Percentiles rank a stretch among this genome's conserved stretches.
Evolutionary conservation across 1,140 invertebrate genomes (phyloP).

Genomic region (Drusus annulatus): DNA sequence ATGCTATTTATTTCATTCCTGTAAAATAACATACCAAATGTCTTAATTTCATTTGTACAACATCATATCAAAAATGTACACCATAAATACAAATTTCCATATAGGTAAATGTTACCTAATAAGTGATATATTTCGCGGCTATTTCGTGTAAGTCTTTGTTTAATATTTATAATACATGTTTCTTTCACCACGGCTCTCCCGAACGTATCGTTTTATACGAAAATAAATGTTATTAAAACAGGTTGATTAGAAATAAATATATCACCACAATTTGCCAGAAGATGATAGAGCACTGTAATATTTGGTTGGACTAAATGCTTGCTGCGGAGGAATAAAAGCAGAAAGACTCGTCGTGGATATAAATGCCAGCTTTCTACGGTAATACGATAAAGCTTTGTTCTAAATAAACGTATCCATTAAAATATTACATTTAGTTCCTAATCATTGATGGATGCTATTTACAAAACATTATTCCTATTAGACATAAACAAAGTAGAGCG

Average conservation of each 20-base stretch:
- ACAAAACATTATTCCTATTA: constrained; percentile 52
- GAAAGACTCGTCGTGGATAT: constrained; percentile 24
- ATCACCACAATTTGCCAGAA: constrained; percentile 27
- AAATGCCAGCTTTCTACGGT: constrained; percentile 45
- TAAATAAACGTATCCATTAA: constrained; percentile 54
- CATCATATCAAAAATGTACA: constrained; percentile 74
- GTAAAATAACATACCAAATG: constrained; percentile 74
- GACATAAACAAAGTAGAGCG: constrained; percentile 47
- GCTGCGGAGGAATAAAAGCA: not conserved
- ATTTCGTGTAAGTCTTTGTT: constrained; percentile 58
- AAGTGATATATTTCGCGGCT: constrained; percentile 58
- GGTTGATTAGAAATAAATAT: constrained; percentile 46
- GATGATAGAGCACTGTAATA: not conserved
- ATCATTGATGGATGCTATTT: constrained; percentile 45
- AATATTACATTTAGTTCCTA: constrained; percentile 57
- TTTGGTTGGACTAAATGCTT: not conserved
- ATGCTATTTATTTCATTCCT: constrained; percentile 67
- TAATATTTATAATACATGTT: constrained; percentile 54
- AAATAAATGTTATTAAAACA: constrained; percentile 49
- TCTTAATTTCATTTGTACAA: constrained; percentile 73
- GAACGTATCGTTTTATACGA: constrained; percentile 43
- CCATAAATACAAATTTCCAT: constrained; percentile 71
- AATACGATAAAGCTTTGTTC: constrained; percentile 54
- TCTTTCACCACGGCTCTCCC: constrained; percentile 37
- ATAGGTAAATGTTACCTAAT: constrained; percentile 70